These are phyloP conservation scores for Trachelus troglodyta DNA, from an alignment of 2,888 invertebrate genomes.

Conservation along the genomic window DNA sequence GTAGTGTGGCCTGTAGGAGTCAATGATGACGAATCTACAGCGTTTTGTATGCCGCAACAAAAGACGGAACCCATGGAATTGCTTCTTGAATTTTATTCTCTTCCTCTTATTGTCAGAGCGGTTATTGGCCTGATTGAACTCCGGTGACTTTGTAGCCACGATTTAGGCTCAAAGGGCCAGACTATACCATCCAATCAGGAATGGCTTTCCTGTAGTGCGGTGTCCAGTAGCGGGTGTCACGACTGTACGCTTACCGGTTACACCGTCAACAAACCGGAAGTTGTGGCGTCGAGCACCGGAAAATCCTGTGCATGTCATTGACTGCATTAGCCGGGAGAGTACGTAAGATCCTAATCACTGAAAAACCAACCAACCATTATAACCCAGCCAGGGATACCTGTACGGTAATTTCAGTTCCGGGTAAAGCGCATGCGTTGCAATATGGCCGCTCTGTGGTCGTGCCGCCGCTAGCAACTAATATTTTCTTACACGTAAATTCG, in stretches of 20 bases:
- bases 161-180: not conserved
- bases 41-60: not conserved
- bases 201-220: not conserved
- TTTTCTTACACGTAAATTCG: constrained; percentile 45
- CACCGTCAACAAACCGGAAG: constrained; percentile 25
- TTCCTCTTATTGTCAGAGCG: not conserved
- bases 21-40: not conserved
- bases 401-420: constrained; percentile 38
- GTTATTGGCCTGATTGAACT: not conserved
- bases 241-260: not conserved
- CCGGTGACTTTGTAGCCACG: not conserved
- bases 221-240: not conserved
- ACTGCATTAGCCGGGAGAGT: constrained; percentile 20
- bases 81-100: not conserved
- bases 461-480: constrained; percentile 43
- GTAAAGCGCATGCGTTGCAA: constrained; percentile 41
- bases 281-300: constrained; percentile 24
- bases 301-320: constrained; percentile 36
- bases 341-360: not conserved
- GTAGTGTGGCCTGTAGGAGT: not conserved
- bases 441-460: constrained; percentile 33
- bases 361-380: not conserved
- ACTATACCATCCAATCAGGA: not conserved
- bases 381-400: constrained; percentile 5
- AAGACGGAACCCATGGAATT: not conserved